Percentiles rank a stretch among this genome's conserved stretches.
Conservation (phyloP, 2,797 vertebrate genomes). For the Eulemur coronatus region DNA sequence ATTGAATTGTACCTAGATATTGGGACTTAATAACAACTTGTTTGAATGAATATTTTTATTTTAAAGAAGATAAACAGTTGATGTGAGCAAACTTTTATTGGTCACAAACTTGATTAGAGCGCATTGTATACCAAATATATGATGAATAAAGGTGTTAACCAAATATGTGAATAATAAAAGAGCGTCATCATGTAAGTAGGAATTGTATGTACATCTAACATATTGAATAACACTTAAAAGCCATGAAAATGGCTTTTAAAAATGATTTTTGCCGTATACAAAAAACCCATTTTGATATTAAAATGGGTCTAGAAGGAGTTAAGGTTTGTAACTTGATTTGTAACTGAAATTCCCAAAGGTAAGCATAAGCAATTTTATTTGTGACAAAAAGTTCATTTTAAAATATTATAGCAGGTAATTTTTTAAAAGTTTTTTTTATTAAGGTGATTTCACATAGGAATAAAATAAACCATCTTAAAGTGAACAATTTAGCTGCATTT, state of each 20-base stretch:
- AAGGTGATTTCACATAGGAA: not conserved
- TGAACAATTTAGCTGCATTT: constrained; percentile 12
- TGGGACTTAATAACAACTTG: not conserved
- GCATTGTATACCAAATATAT: not conserved
- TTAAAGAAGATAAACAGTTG: not conserved
- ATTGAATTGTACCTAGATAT: constrained; percentile 9
- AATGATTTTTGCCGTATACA: not conserved
- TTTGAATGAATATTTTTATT: constrained; percentile 41
- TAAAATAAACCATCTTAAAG: constrained; percentile 26
- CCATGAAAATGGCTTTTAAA: constrained; percentile 25
- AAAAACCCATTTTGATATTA: not conserved
- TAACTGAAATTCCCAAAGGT: constrained; percentile 23
- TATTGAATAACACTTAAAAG: constrained; percentile 20
- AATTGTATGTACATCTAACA: not conserved
- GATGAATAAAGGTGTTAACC: not conserved
- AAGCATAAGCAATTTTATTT: constrained; percentile 48
- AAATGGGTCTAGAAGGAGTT: constrained; percentile 11
- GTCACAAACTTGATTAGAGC: not conserved
- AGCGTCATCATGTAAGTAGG: not conserved
- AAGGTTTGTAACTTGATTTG: constrained; percentile 30
- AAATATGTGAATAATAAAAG: not conserved
- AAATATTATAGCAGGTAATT: not conserved
- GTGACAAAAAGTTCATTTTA: constrained; percentile 9
- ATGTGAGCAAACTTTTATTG: constrained; percentile 7
- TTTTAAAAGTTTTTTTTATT: not conserved